Evolutionary conservation across 2,113 vertebrate species (phyloP).

Genomic region (Trinectes maculatus): DNA sequence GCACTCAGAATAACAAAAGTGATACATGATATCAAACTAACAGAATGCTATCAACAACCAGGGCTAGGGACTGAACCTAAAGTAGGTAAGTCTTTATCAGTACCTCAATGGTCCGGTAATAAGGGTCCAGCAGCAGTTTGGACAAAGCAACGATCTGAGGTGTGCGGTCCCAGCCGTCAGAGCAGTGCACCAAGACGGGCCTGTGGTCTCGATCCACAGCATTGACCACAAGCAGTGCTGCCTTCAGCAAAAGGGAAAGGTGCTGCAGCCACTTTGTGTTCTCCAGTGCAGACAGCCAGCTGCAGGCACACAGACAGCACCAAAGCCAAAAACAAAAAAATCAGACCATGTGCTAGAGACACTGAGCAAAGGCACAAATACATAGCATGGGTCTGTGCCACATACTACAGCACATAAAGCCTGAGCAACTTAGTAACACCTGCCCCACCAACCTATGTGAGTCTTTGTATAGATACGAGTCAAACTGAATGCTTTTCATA

Average conservation of each 20-base stretch:
- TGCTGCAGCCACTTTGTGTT: slow-evolving; percentile 98
- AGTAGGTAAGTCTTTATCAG: background rate
- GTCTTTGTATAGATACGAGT: background rate
- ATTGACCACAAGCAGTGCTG: slow-evolving; percentile 90
- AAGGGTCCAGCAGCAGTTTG: slow-evolving; percentile 95
- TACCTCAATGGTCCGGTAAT: slow-evolving; percentile 96
- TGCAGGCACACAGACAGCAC: slow-evolving; percentile 56
- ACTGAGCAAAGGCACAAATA: background rate
- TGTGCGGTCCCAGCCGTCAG: slow-evolving; percentile 97
- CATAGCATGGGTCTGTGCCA: background rate
- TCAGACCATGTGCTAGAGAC: background rate
- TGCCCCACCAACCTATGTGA: background rate
- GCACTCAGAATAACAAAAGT: no score
- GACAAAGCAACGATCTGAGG: slow-evolving; percentile 96
- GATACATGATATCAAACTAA: no score
- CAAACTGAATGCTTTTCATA: background rate
- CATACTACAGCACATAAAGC: slow-evolving; percentile 14
- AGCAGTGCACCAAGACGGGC: slow-evolving; percentile 96
- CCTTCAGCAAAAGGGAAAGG: slow-evolving; percentile 93
- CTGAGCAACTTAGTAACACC: background rate
- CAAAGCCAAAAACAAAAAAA: background rate
- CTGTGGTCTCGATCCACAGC: slow-evolving; percentile 92
- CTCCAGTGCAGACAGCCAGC: slow-evolving; percentile 97
- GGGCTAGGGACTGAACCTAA: background rate
- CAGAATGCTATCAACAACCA: no score